Conservation (phyloP, 2,888 invertebrate species). For the Hylaea fasciaria region DNA sequence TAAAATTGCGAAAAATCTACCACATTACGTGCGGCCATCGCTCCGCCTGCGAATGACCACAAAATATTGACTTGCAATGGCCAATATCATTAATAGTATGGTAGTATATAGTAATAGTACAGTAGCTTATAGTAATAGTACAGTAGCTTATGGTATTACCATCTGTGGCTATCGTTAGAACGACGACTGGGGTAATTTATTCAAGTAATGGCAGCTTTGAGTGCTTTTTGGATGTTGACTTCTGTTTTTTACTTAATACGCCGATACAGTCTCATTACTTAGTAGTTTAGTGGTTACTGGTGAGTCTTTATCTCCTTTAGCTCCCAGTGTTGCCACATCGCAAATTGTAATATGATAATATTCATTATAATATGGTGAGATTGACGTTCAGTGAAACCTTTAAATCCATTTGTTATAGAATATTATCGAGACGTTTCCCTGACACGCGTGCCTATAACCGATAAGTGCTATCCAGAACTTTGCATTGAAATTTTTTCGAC, state of each 20-base stretch:
- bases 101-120: constrained; percentile 22
- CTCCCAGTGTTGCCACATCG: too few relatives aligned
- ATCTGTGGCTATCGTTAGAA: constrained; percentile 4
- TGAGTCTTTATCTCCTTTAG: too few relatives aligned
- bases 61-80: constrained; percentile 61
- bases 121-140: constrained; percentile 37
- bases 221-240: constrained; percentile 1
- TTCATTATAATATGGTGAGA: too few relatives aligned
- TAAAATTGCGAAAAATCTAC: constrained; percentile 51
- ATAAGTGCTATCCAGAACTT: too few relatives aligned
- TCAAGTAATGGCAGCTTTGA: constrained; percentile 5
- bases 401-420: too few relatives aligned
- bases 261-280: neutral
- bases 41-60: constrained; percentile 60
- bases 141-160: constrained; percentile 34
- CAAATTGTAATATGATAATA: too few relatives aligned
- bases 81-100: constrained; percentile 57
- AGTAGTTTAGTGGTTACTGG: too few relatives aligned
- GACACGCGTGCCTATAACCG: too few relatives aligned
- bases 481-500: too few relatives aligned
- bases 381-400: too few relatives aligned
- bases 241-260: neutral
- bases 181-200: constrained; percentile 11
- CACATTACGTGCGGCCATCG: constrained; percentile 46
- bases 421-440: too few relatives aligned